These are phyloP conservation scores for Tetramorium bicarinatum DNA, from an alignment of 2,888 invertebrate species.

Conservation along the genomic window DNA sequence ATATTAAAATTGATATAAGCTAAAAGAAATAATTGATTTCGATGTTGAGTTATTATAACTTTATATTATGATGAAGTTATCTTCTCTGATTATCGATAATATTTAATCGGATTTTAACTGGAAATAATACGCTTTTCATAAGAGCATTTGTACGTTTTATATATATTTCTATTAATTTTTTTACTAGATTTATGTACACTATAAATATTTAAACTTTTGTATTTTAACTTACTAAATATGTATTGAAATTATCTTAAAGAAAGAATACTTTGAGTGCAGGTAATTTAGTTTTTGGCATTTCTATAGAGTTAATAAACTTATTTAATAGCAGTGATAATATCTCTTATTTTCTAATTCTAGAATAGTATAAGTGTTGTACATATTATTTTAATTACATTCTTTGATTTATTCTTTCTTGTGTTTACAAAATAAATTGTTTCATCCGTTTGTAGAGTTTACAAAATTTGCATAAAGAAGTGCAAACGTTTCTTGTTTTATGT, in stretches of 20 bases:
- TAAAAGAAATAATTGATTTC: conserved; percentile 13
- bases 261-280: background rate
- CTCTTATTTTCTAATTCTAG: background rate
- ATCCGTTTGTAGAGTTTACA: background rate
- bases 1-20: background rate
- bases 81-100: background rate
- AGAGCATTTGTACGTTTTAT: background rate
- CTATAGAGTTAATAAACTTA: background rate
- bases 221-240: background rate
- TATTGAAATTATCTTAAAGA: background rate
- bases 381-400: background rate
- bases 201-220: background rate
- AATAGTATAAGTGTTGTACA: background rate
- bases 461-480: background rate
- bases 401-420: background rate
- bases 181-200: background rate
- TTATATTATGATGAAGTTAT: background rate
- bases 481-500: background rate
- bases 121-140: background rate
- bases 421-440: background rate
- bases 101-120: conserved; percentile 14
- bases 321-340: background rate
- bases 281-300: background rate
- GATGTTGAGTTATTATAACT: background rate
- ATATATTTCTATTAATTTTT: background rate